Evolutionary conservation across 2,113 vertebrate species (phyloP).

Genomic region (Grammomys dolichurus): DNA sequence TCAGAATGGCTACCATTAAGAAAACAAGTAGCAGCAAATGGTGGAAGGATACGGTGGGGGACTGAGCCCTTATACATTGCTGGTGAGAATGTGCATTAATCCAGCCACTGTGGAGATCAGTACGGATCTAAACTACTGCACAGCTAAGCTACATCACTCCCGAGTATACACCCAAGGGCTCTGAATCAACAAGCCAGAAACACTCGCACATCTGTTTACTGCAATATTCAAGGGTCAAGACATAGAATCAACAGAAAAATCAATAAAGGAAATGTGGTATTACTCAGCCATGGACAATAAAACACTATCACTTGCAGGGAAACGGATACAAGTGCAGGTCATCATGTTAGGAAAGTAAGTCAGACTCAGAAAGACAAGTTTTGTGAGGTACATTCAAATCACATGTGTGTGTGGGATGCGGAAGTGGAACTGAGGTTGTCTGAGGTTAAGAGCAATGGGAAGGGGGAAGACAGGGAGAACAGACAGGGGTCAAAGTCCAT

Average conservation of each 20-base stretch:
- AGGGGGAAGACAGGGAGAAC: no score
- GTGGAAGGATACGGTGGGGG: background rate
- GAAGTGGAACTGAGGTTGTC: background rate
- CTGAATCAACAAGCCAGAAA: background rate
- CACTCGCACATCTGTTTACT: background rate
- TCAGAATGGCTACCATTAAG: background rate
- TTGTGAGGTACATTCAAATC: background rate
- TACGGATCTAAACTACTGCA: background rate
- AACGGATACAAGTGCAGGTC: background rate
- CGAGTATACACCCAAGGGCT: background rate
- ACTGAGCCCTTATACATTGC: background rate
- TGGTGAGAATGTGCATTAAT: no score
- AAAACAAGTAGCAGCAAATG: background rate
- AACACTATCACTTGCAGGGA: background rate
- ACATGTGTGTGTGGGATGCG: background rate
- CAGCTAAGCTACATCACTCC: background rate
- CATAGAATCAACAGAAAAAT: background rate
- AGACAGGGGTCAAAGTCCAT: background rate
- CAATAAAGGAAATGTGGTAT: background rate
- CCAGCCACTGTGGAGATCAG: background rate
- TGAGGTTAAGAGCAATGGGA: background rate
- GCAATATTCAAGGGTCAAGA: background rate
- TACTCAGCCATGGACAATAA: background rate
- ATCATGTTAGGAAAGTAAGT: background rate
- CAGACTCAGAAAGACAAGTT: background rate